Evolutionary conservation across 2,797 vertebrate species (phyloP), one percentile per base, ranked within the genome.

Genomic region (Coreius guichenoti): DNA sequence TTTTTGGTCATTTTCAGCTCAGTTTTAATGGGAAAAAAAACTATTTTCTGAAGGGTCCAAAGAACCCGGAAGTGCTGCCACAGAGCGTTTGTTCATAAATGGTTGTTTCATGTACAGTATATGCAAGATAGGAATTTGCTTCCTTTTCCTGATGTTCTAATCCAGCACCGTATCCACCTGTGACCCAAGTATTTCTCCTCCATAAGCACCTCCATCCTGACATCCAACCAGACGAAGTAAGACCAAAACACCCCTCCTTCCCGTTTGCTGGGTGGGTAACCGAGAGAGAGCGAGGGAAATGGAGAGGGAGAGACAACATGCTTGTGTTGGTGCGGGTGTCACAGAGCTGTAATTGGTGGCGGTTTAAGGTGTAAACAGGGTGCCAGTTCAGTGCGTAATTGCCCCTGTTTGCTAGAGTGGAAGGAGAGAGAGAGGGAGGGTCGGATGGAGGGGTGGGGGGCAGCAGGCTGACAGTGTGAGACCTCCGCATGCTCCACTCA

Each of bases 321-420:
- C 74, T 81, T 82, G 87, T 88, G 88, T 87, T 90, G 89, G 85
- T 89, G 79, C 75, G 87, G 91, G 94, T 94, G 94, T 95, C 94
- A 94, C 92, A 93, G 92, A 88, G 91, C 92, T 92, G 93, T 95
- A 95, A 95, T 94, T 95, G 94, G 94, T 93, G 91, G 92, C 91
- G 86, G 90, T 86, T 87, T 88, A 90, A 95, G 94, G 94, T 95
- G 94, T 93, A 95, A 95, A 96, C 94, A 93, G 93, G 94, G 93
- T 94, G 94, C 92, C 61, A 92, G 92, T 91, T 93, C 84, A 81
- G 87, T 89, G 92, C 90, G 92, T 90, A 90, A 90, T 90, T 90
- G 89, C 89, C 89, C 88, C 88, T 89, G 89, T 90, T 90, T 89
- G 87, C 89, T 87, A 78, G 87, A 79, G 84, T 69, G 81, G 91